Conservation (phyloP, 2,797 vertebrate species). For the Gallinago nigripennis region DNA sequence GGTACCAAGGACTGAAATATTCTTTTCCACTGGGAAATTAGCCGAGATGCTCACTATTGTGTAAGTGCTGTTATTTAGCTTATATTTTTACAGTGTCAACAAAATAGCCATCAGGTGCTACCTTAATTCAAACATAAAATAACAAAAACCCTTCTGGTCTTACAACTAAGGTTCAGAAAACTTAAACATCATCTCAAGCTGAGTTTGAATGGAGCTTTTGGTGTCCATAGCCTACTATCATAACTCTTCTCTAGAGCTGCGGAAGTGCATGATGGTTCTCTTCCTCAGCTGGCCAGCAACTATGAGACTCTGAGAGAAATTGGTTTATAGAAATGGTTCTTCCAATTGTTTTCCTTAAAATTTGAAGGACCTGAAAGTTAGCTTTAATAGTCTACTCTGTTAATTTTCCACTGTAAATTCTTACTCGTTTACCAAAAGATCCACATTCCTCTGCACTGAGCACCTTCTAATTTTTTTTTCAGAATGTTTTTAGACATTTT, state of each 20-base stretch:
- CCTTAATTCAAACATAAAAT: background rate
- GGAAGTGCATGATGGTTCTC: background rate
- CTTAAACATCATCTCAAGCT: background rate
- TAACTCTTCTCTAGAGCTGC: background rate
- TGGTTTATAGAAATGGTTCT: background rate
- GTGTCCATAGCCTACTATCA: background rate
- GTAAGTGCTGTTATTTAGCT: background rate
- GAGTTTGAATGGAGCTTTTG: background rate
- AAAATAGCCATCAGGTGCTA: background rate
- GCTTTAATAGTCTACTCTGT: background rate
- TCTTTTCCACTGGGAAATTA: background rate
- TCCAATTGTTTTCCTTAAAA: background rate
- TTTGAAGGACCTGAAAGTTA: background rate
- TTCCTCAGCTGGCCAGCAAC: background rate
- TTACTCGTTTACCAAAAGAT: background rate
- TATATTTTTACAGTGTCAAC: background rate
- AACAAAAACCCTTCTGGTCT: background rate
- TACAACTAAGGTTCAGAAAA: background rate
- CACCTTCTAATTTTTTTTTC: background rate
- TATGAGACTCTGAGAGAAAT: background rate
- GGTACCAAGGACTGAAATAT: background rate
- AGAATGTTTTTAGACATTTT: background rate
- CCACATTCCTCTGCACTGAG: background rate
- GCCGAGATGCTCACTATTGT: background rate
- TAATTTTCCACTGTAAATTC: background rate